phyloP scores from a whole-genome alignment of 35 echinoderm and acorn worm species.

The Apostichopus parvimensis region DNA sequence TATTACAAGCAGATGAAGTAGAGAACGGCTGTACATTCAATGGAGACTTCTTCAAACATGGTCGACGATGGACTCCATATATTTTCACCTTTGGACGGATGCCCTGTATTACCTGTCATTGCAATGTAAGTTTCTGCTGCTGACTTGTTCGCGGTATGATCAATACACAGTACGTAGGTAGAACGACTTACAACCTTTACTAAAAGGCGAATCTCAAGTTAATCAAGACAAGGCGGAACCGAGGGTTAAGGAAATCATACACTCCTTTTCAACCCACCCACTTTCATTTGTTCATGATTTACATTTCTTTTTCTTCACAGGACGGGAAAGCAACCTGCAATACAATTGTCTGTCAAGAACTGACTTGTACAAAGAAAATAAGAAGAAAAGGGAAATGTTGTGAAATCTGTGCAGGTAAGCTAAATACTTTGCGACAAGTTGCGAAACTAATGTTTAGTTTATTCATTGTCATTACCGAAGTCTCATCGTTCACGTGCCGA shows the following conservation, averaged over 20 bases:
- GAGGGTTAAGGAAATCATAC: too few relatives aligned
- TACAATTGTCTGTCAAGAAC: constrained; percentile 64
- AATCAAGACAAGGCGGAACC: too few relatives aligned
- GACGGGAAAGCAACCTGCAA: constrained; percentile 79
- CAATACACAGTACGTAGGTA: too few relatives aligned
- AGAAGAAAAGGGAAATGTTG: constrained; percentile 77
- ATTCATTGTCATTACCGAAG: too few relatives aligned
- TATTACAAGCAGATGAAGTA: constrained; percentile 87
- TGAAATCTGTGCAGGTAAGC: constrained; percentile 70
- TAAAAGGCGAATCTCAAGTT: too few relatives aligned
- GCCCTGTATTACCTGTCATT: constrained; percentile 80
- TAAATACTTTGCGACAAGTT: neutral
- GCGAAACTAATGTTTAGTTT: too few relatives aligned
- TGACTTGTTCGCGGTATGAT: too few relatives aligned
- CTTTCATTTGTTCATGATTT: neutral
- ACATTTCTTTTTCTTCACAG: constrained; percentile 47
- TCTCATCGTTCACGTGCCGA: too few relatives aligned
- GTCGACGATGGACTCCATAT: constrained; percentile 78
- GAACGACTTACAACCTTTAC: too few relatives aligned
- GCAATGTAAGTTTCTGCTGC: constrained; percentile 70
- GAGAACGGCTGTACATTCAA: constrained; percentile 83
- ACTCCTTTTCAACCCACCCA: too few relatives aligned
- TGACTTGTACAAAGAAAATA: constrained; percentile 71
- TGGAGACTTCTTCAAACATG: constrained; percentile 81
- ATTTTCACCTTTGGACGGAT: constrained; percentile 74